These are phyloP conservation scores for Drosophila sturtevanti DNA, from an alignment of 1,140 invertebrate genomes.

Conservation along the genomic window DNA sequence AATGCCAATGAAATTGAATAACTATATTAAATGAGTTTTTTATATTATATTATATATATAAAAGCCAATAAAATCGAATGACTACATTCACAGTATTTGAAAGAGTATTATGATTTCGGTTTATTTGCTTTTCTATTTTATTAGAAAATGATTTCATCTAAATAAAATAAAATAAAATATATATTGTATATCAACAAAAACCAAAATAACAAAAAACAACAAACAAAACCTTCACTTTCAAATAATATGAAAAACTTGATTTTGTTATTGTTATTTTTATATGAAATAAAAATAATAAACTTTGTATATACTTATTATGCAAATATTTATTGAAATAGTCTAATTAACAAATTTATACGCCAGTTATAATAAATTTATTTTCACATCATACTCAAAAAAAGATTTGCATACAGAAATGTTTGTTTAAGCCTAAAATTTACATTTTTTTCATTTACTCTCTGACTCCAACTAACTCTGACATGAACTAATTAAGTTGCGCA, in stretches of 20 bases:
- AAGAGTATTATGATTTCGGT: background rate
- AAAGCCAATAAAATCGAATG: no score
- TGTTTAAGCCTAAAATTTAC: slow-evolving; percentile 12
- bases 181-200: background rate
- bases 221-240: slow-evolving; percentile 35
- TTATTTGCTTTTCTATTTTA: background rate
- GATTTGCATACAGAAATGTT: slow-evolving; percentile 10
- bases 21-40: no score
- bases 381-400: slow-evolving; percentile 48
- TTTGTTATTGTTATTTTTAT: background rate
- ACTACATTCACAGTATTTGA: no score
- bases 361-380: slow-evolving; percentile 63
- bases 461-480: slow-evolving; percentile 42
- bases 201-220: background rate
- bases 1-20: no score
- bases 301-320: slow-evolving; percentile 29
- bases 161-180: slow-evolving; percentile 14
- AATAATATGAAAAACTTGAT: slow-evolving; percentile 18
- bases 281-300: slow-evolving; percentile 15
- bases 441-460: slow-evolving; percentile 2
- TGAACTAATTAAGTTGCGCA: slow-evolving; percentile 77
- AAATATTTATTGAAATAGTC: slow-evolving; percentile 58
- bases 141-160: slow-evolving; percentile 1
- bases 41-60: no score
- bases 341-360: slow-evolving; percentile 27